A percentile compares a stretch with the other conserved stretches of the same genome.
phyloP scores from a whole-genome alignment of 2,113 vertebrate genomes.

The Notothenia rossii region DNA sequence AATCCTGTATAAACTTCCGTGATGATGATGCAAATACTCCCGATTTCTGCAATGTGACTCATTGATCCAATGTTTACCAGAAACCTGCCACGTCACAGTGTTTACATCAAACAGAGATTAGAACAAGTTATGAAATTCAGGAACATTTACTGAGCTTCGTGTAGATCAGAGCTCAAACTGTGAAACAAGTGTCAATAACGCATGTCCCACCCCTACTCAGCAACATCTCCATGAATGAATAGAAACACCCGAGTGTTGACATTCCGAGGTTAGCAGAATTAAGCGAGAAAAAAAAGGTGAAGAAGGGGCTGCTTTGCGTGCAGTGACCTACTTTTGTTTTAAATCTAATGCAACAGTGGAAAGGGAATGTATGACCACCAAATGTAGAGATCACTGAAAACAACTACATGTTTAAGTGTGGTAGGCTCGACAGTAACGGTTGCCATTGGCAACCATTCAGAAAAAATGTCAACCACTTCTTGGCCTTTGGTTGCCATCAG shows the following conservation, averaged over 20 bases:
- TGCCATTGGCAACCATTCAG: too few species aligned
- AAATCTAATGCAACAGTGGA: slow-evolving; percentile 29
- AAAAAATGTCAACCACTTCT: too few species aligned
- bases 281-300: not conserved
- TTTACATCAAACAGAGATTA: slow-evolving; percentile 20
- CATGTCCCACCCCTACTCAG: not conserved
- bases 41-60: slow-evolving; percentile 16
- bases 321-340: slow-evolving; percentile 61
- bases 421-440: too few species aligned
- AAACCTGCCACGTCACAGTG: not conserved
- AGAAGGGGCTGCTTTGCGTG: not conserved
- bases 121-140: not conserved
- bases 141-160: not conserved
- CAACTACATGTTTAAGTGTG: not conserved
- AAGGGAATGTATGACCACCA: not conserved
- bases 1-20: slow-evolving; percentile 15
- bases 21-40: slow-evolving; percentile 38
- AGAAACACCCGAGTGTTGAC: slow-evolving; percentile 34
- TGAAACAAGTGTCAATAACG: not conserved
- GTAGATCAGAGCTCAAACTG: not conserved
- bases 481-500: too few species aligned
- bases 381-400: not conserved
- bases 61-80: slow-evolving; percentile 10
- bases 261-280: slow-evolving; percentile 34
- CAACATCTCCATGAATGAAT: too few species aligned